These are phyloP conservation scores for Drosophila formosana DNA, from an alignment of 2,888 invertebrate genomes.

Conservation along the genomic window DNA sequence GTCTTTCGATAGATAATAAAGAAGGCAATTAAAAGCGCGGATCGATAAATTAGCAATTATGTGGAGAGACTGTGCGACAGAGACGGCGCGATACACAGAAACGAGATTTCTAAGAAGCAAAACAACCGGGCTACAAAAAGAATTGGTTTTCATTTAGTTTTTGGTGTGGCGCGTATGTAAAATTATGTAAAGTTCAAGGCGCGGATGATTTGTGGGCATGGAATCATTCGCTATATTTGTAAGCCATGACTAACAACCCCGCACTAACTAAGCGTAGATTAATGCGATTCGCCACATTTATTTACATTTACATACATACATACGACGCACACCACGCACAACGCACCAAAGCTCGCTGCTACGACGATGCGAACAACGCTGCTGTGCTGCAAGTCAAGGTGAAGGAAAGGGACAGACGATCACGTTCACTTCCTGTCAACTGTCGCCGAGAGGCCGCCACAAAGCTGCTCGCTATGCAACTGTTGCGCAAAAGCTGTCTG, in stretches of 20 bases:
- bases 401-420: not conserved
- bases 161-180: conserved; percentile 30
- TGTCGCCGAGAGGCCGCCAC: not conserved
- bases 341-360: too few relatives aligned
- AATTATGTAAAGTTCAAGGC: conserved; percentile 47
- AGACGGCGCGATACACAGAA: conserved; percentile 27
- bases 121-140: too few relatives aligned
- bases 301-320: not conserved
- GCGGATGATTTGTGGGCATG: conserved; percentile 47
- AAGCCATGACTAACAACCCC: conserved; percentile 40
- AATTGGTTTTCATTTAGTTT: not conserved
- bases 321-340: not conserved
- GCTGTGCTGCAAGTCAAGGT: not conserved
- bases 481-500: conserved; percentile 1
- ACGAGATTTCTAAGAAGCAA: conserved; percentile 59
- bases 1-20: conserved; percentile 51
- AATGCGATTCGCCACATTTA: conserved; percentile 13
- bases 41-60: conserved; percentile 75
- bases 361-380: too few relatives aligned
- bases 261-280: conserved; percentile 20
- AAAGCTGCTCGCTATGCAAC: not conserved
- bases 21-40: conserved; percentile 56
- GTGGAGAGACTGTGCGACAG: conserved; percentile 20
- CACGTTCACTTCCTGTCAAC: too few relatives aligned
- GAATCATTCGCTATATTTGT: conserved; percentile 49